These are phyloP conservation scores for Tetraneura akinire DNA, from an alignment of 1,140 invertebrate genomes.

Conservation along the genomic window DNA sequence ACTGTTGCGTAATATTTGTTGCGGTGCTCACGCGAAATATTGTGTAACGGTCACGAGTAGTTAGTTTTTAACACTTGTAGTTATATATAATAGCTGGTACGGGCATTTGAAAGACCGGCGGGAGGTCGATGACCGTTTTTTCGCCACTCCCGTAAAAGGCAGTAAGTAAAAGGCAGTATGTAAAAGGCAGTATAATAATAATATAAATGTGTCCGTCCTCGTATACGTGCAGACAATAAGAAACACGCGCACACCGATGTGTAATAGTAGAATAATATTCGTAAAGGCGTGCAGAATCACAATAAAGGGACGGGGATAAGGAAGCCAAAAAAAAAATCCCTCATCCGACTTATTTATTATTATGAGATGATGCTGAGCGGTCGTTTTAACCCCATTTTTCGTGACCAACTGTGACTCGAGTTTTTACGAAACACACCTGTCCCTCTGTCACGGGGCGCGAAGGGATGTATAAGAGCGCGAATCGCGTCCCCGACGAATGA, in stretches of 20 bases:
- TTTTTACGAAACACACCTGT: slow-evolving; percentile 50
- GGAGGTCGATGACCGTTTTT: slow-evolving; percentile 49
- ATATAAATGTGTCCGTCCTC: not conserved
- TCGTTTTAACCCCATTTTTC: slow-evolving; percentile 29
- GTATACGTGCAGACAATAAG: slow-evolving; percentile 4
- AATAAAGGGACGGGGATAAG: not conserved
- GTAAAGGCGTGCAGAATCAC: not conserved
- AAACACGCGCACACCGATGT: not conserved
- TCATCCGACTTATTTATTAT: slow-evolving; percentile 7
- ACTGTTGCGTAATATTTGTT: slow-evolving; percentile 24
- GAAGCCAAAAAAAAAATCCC: slow-evolving; percentile 7
- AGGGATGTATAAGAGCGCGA: not conserved
- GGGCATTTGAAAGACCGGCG: slow-evolving; percentile 20
- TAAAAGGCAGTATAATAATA: too few relatives aligned
- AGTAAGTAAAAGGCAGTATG: too few relatives aligned
- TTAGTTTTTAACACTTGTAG: slow-evolving; percentile 51
- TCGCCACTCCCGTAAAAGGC: slow-evolving; percentile 5
- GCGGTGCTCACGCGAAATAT: not conserved
- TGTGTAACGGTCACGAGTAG: slow-evolving; percentile 43
- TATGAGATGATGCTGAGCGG: not conserved
- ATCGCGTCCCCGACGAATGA: slow-evolving; percentile 4
- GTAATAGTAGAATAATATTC: too few relatives aligned
- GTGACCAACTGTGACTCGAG: slow-evolving; percentile 48
- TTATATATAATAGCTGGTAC: too few relatives aligned
- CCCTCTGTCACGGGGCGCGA: slow-evolving; percentile 1